phyloP scores from a whole-genome alignment of 2,888 invertebrate species.

The Agrochola macilenta region DNA sequence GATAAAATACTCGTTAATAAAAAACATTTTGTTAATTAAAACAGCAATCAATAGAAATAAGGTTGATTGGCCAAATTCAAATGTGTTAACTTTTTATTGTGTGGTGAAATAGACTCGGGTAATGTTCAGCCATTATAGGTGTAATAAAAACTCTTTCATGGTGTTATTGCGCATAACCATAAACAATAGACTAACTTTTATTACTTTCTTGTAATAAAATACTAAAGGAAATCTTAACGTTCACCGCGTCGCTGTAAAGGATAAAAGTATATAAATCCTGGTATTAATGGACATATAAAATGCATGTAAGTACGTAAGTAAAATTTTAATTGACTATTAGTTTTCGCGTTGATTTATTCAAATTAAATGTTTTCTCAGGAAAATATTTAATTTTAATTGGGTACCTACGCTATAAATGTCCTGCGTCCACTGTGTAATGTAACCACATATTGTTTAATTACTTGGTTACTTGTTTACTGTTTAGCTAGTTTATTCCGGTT shows the following conservation, averaged over 20 bases:
- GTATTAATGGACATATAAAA: constrained; percentile 58
- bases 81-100: constrained; percentile 27
- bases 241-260: neutral
- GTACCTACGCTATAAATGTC: neutral
- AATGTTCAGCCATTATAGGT: neutral
- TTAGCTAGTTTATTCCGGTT: neutral
- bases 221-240: constrained; percentile 5
- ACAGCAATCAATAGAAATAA: constrained; percentile 21
- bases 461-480: neutral
- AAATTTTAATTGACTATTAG: constrained; percentile 1
- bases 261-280: constrained; percentile 17
- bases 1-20: constrained; percentile 12
- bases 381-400: neutral
- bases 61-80: constrained; percentile 26
- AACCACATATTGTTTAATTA: neutral
- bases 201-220: constrained; percentile 31
- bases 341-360: constrained; percentile 5
- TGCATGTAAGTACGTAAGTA: constrained; percentile 65
- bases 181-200: constrained; percentile 36
- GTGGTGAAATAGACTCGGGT: constrained; percentile 28
- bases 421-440: neutral
- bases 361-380: neutral
- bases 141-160: constrained; percentile 32
- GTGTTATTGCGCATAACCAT: constrained; percentile 26
- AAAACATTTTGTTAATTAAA: constrained; percentile 30